Base-by-base conservation (phyloP, 2,888 invertebrate species). In the Apodemia mormo region DNA sequence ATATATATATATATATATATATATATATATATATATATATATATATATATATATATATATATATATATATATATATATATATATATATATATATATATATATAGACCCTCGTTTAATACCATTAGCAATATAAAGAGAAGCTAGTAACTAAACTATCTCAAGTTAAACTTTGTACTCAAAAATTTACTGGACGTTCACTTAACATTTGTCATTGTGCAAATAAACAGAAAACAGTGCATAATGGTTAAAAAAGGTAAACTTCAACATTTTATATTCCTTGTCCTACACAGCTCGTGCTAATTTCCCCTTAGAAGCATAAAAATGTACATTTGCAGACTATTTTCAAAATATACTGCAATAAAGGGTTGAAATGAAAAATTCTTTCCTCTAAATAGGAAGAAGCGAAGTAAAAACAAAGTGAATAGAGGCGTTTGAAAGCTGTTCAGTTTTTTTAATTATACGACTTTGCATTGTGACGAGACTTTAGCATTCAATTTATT, bases 311-410 rank as follows among this genome's bases (percentile, higher is more conserved):
- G 76, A 75, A 79, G 77, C 76, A 74, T 73, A 76, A 78, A 74
- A 45, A 73, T 75, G 72, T 67, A 69, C 70, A 69, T 71, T 70
- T 70, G 56, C 68, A 61, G 68, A 67, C 71, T 71, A 75, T 81
- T 78, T 77, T 71, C 72, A 78, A 78, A 80, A 80, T 82, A 79
- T 74, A 70, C 73, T 73, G 72, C 76, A 77, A 76, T 76, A 73
- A 73, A 75, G 73, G 73, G 79, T 70, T 76, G 71, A 80, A 83
- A 83, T 82, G 79, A 84, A 79, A 83, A 84, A 82, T 85, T 83
- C 77, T 82, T 81, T 78, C 71, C 69, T 72, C 75, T 70, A 67
- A 68, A 70, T 71, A 67, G 69, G 69, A 76, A 77, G 58, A 40
- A 40, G 66, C 56, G 56, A 66, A 58, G 29, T n/a, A 52, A 65